These are phyloP conservation scores for Parnassius smintheus DNA, from an alignment of 2,888 invertebrate genomes.

Conservation along the genomic window DNA sequence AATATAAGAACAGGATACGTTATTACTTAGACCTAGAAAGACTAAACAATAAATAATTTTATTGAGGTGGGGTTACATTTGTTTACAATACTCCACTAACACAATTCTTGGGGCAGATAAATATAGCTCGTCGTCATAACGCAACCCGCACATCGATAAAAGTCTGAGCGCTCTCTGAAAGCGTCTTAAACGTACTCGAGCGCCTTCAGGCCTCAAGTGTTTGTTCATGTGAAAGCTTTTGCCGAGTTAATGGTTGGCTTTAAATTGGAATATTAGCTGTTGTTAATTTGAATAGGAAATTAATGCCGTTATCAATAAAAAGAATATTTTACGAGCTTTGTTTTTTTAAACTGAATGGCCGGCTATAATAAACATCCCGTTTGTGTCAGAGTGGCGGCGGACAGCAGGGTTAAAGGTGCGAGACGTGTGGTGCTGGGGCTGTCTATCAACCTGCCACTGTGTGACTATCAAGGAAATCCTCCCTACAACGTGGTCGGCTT, in stretches of 20 bases:
- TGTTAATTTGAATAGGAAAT: no score
- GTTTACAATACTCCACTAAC: slow-evolving; percentile 20
- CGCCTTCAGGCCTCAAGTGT: slow-evolving; percentile 32
- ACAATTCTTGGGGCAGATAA: slow-evolving; percentile 20
- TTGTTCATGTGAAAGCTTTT: slow-evolving; percentile 35
- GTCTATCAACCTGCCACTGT: no score
- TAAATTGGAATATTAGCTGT: background rate
- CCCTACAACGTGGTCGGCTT: no score
- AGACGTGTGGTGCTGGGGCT: no score
- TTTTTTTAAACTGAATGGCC: no score
- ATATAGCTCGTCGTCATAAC: slow-evolving; percentile 22
- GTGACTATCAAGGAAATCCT: no score
- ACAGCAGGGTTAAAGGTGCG: no score
- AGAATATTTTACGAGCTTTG: no score
- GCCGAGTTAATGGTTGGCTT: background rate
- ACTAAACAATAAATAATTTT: background rate
- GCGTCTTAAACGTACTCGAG: slow-evolving; percentile 32
- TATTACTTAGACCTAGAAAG: background rate
- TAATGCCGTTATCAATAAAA: no score
- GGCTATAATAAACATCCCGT: no score
- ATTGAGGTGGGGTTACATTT: slow-evolving; percentile 2
- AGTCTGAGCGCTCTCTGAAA: slow-evolving; percentile 33
- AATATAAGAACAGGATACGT: no score
- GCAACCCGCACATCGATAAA: slow-evolving; percentile 29
- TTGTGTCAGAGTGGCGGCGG: no score